These are phyloP conservation scores for Nezara viridula DNA, from an alignment of 2,888 invertebrate species.

Conservation along the genomic window DNA sequence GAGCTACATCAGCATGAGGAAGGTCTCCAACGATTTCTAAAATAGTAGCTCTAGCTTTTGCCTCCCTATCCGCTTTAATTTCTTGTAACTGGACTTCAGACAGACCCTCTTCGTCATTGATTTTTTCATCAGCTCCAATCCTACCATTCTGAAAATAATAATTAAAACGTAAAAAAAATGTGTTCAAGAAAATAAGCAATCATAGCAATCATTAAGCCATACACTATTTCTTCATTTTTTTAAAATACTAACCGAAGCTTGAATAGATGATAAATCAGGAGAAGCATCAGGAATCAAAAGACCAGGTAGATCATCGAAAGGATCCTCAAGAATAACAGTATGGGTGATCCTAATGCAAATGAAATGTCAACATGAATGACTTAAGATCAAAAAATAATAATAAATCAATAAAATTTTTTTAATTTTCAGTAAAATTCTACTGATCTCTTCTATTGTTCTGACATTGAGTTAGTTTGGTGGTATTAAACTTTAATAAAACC, in stretches of 20 bases:
- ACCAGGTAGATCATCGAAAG: conserved; percentile 89
- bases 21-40: conserved; percentile 98
- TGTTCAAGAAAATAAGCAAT: not conserved
- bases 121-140: conserved; percentile 93
- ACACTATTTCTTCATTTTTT: not conserved
- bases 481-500: no score
- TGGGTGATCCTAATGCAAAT: conserved; percentile 84
- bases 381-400: not conserved
- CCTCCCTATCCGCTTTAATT: conserved; percentile 90
- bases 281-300: conserved; percentile 86
- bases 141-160: conserved; percentile 77
- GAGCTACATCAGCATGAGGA: conserved; percentile 96
- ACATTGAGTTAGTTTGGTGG: no score
- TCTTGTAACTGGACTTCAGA: conserved; percentile 88
- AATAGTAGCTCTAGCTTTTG: conserved; percentile 96
- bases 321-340: conserved; percentile 95
- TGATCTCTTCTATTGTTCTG: no score
- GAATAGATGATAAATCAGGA: conserved; percentile 79
- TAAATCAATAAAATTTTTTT: not conserved
- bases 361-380: not conserved
- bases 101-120: conserved; percentile 91
- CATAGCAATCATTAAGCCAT: not conserved
- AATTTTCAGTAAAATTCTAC: no score
- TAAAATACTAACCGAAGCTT: conserved; percentile 65
- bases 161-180: conserved; percentile 52